Evolutionary conservation across 2,888 invertebrate genomes (phyloP), one percentile per base, ranked within the genome.

Genomic region (Plusia festucae): DNA sequence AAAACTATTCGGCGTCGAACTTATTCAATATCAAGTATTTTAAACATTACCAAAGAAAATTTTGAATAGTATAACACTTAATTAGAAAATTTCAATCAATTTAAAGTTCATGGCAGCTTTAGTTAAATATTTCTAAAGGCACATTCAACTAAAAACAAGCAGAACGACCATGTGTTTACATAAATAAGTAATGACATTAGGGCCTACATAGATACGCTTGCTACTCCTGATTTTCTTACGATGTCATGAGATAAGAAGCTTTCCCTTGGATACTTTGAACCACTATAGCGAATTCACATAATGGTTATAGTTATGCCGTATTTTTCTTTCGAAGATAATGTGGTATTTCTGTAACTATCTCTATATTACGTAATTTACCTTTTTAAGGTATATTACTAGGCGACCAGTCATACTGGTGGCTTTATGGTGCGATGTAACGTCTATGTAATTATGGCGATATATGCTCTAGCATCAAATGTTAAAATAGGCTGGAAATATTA

Each of bases 221-320:
- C 52, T 66, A n/a, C n/a, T n/a, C 61, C 60, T 69, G 62, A 66
- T 76, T 70, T 73, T 71, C 61, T 68, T 70, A 63, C 62, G 57
- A 67, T 68, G 70, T 70, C 72, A 64, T 59, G 59, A 74, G 76
- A 81, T 79, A 78, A 76, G 74, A 58, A 68, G 71, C 78, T 76
- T 74, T 76, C 22, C 64, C 61, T 80, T 81, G 76, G 74, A 81
- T 76, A 73, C 72, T 69, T 70, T 75, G 69, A 77, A 73, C 70
- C 67, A 68, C 63, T 65, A 70, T 71, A 76, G 72, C 62, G 76
- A 59, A 67, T 65, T 75, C 70, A 70, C 64, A 60, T 59, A 73
- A 75, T 73, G 64, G 71, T 66, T 44, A 65, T 54, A 68, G 70
- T 64, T 72, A 71, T 65, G 58, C 65, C 68, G 60, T 70, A 77